Percentiles rank a stretch among this genome's conserved stretches.
Evolutionary conservation across 2,888 invertebrate genomes (phyloP).

Genomic region (Xanthia icteritia): DNA sequence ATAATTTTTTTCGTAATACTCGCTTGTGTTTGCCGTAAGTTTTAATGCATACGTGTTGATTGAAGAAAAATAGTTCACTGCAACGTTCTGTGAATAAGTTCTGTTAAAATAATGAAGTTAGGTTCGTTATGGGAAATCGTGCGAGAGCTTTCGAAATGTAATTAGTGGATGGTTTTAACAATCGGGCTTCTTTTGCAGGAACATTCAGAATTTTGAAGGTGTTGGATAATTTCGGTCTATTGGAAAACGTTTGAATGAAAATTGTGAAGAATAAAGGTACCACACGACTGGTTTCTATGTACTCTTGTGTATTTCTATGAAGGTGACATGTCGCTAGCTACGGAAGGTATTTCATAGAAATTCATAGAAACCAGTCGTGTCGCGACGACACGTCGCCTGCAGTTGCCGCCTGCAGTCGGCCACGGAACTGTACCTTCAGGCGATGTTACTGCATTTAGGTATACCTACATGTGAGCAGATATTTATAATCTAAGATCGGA

Average conservation of each 20-base stretch:
- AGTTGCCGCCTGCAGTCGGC: no score
- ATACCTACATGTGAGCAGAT: no score
- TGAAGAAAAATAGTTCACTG: slow-evolving; percentile 75
- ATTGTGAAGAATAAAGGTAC: background rate
- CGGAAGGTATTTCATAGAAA: no score
- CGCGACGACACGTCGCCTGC: no score
- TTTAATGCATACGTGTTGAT: slow-evolving; percentile 82
- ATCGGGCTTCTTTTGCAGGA: slow-evolving; percentile 8
- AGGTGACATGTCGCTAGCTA: no score
- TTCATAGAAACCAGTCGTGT: no score
- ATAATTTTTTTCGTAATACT: slow-evolving; percentile 69
- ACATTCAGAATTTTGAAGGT: background rate
- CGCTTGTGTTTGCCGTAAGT: slow-evolving; percentile 72
- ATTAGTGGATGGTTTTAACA: slow-evolving; percentile 40
- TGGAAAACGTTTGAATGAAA: background rate
- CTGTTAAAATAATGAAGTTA: slow-evolving; percentile 58
- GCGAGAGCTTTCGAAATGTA: slow-evolving; percentile 50
- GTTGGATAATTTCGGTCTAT: background rate
- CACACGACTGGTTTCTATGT: no score
- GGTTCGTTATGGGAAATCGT: slow-evolving; percentile 50
- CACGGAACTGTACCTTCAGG: background rate
- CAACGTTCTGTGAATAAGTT: slow-evolving; percentile 65
- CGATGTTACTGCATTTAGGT: background rate
- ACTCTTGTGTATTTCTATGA: no score
- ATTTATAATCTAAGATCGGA: background rate